Conservation (phyloP, 2,797 vertebrate genomes). For the Tiaroga cobitis region DNA sequence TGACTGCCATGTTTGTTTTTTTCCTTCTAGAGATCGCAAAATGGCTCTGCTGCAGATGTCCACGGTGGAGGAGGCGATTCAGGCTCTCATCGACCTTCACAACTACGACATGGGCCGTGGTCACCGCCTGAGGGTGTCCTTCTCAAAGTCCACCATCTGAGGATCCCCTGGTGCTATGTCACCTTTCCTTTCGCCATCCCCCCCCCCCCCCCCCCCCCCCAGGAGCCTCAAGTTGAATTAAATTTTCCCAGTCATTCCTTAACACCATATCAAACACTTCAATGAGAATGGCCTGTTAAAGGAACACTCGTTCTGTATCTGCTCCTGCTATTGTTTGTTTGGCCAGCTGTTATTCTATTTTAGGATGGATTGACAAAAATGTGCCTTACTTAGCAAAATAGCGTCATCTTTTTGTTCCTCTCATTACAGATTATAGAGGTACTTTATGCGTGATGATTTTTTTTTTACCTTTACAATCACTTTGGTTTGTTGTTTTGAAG, state of each 20-base stretch:
- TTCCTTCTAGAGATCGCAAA: slow-evolving; percentile 89
- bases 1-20: neutral
- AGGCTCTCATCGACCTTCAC: slow-evolving; percentile 96
- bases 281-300: slow-evolving; percentile 8
- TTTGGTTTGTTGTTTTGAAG: slow-evolving; percentile 25
- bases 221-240: slow-evolving; percentile 63
- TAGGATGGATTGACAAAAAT: slow-evolving; percentile 80
- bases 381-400: slow-evolving; percentile 83
- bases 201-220: no score
- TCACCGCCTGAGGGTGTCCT: slow-evolving; percentile 98
- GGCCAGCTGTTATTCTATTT: slow-evolving; percentile 80
- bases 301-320: slow-evolving; percentile 22
- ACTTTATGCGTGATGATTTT: slow-evolving; percentile 82
- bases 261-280: slow-evolving; percentile 48
- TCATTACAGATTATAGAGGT: slow-evolving; percentile 65
- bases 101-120: slow-evolving; percentile 98
- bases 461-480: slow-evolving; percentile 59
- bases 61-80: slow-evolving; percentile 96
- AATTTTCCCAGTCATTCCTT: slow-evolving; percentile 65
- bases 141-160: slow-evolving; percentile 99
- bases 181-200: slow-evolving; percentile 7
- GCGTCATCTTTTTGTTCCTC: slow-evolving; percentile 47
- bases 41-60: slow-evolving; percentile 99
- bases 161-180: slow-evolving; percentile 31
- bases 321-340: slow-evolving; percentile 68